Evolutionary conservation across 2,797 vertebrate species (phyloP), one percentile per base, ranked within the genome.

Genomic region (Aulostomus chinensis): DNA sequence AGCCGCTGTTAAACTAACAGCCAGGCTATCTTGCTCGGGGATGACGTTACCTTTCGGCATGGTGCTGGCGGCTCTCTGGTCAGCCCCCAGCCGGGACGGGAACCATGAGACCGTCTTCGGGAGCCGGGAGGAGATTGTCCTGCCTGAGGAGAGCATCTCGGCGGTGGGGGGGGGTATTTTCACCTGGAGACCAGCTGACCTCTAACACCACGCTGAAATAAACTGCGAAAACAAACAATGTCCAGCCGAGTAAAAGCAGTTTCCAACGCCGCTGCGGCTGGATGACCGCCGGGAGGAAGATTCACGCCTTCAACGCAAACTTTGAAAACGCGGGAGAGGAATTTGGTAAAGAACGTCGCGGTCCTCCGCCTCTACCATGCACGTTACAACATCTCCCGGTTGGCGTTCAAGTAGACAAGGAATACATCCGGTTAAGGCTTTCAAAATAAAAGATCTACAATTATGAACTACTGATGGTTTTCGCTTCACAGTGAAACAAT

Each of bases 141-240:
- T 85, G 32, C 64, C 48, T 2, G 65, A 34, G 29, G 76, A 76
- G 30, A 88, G 69, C 86, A 87, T 88, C 59, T 42, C 9, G 6
- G 33, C 18, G 14, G 14, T 9, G 22, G 35, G 24, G 31, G 52
- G 50, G 7, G n/a, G n/a, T n/a, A n/a, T n/a, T 20, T 65, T 66
- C 49, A 57, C 38, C 33, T 43, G 14, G 36, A 58, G 21, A 46
- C 20, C 11, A 31, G 8, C 52, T 61, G 30, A 76, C 47, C 52
- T 63, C 56, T 5, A 45, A 17, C 18, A 47, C 2, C 8, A 4
- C 26, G 26, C 9, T 28, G 16, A 15, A 41, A 7, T 3, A 1
- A 11, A 8, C 12, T n/a, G n/a, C n/a, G n/a, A n/a, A n/a, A n/a
- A n/a, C n/a, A n/a, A n/a, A n/a, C n/a, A n/a, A n/a, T n/a, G n/a